phyloP scores from a whole-genome alignment of 1,140 invertebrate genomes.

The Musca domestica region DNA sequence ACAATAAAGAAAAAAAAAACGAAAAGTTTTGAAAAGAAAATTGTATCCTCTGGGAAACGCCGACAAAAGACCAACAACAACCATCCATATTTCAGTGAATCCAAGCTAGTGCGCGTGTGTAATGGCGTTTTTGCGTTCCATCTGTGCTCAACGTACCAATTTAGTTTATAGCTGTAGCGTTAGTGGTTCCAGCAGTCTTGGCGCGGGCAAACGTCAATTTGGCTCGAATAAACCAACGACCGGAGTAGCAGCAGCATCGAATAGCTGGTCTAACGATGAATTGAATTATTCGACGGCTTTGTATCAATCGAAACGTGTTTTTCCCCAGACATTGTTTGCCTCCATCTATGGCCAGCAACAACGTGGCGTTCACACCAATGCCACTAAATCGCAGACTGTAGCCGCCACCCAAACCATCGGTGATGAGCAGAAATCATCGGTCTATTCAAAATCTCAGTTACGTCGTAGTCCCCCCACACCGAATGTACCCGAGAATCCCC shows the following conservation, averaged over 20 bases:
- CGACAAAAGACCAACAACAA: background rate
- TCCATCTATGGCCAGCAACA: background rate
- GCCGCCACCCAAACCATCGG: background rate
- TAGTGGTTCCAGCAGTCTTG: background rate
- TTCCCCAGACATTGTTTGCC: background rate
- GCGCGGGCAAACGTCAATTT: background rate
- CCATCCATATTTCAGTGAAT: background rate
- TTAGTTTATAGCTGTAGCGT: conserved; percentile 41
- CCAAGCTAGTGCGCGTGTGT: conserved; percentile 32
- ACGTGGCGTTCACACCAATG: background rate
- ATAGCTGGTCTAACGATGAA: background rate
- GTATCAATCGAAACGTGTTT: background rate
- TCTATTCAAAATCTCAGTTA: background rate
- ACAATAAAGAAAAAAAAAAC: too few species aligned
- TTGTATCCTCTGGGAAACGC: background rate
- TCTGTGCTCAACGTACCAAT: conserved; percentile 47
- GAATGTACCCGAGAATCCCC: conserved; percentile 45
- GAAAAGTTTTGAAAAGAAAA: background rate
- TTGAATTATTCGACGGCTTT: background rate
- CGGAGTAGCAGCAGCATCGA: background rate
- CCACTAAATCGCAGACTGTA: conserved; percentile 16
- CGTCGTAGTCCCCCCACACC: conserved; percentile 7
- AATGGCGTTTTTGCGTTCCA: conserved; percentile 53
- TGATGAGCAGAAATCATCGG: conserved; percentile 11
- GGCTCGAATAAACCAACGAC: background rate